A percentile compares a stretch with the other conserved stretches of the same genome.
Conservation (phyloP, 2,888 invertebrate genomes). For the Carabus problematicus region DNA sequence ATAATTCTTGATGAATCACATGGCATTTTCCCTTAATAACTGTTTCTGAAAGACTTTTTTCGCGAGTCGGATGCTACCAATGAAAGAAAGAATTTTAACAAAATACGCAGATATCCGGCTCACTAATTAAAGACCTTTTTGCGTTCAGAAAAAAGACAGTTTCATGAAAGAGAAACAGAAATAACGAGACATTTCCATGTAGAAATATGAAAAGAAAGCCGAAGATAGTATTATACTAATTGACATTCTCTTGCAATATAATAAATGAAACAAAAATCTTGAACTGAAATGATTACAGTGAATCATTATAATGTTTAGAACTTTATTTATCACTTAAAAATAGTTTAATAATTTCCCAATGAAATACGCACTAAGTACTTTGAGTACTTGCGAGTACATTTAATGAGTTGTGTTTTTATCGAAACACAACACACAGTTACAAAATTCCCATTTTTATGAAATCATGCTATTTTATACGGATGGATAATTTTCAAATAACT, state of each 20-base stretch:
- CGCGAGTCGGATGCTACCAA: neutral
- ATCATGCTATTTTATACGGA: conserved; percentile 38
- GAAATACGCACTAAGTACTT: conserved; percentile 5
- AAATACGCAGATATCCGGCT: too few relatives aligned
- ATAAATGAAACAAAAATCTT: neutral
- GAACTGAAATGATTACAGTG: too few relatives aligned
- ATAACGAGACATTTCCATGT: too few relatives aligned
- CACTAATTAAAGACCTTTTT: too few relatives aligned
- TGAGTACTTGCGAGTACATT: neutral
- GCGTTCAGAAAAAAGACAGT: too few relatives aligned
- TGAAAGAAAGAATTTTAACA: too few relatives aligned
- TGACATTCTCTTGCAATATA: conserved; percentile 5
- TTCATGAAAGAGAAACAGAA: too few relatives aligned
- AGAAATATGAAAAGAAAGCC: neutral
- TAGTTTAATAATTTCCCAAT: neutral
- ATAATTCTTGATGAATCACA: conserved; percentile 15
- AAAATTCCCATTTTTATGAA: conserved; percentile 34
- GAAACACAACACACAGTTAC: conserved; percentile 39
- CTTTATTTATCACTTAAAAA: neutral
- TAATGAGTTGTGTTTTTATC: neutral
- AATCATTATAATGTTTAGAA: neutral
- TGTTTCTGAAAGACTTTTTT: neutral
- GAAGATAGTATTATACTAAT: neutral
- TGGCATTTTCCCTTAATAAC: neutral
- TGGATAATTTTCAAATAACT: conserved; percentile 43